Percentiles rank a stretch among this genome's conserved stretches.
phyloP scores from a whole-genome alignment of 1,140 invertebrate genomes.

The Acarapis woodi region DNA sequence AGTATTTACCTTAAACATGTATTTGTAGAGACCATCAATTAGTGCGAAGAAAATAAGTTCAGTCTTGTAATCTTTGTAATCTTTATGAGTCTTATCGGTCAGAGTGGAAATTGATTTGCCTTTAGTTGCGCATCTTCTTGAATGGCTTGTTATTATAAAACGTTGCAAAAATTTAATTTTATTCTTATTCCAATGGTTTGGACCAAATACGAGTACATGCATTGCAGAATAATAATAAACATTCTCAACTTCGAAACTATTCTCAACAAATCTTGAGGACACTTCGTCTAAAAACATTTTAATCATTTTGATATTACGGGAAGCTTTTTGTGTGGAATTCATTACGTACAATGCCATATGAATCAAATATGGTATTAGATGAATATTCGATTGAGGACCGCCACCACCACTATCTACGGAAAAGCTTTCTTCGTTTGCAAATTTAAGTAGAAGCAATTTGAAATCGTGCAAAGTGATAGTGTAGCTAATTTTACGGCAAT shows the following conservation, averaged over 20 bases:
- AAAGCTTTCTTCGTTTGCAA: conserved; percentile 77
- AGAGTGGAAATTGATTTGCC: conserved; percentile 11
- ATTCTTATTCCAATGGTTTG: conserved; percentile 30
- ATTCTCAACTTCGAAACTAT: conserved; percentile 57
- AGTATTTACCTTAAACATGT: conserved; percentile 34
- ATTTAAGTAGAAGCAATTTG: conserved; percentile 58
- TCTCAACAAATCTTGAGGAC: conserved; percentile 31
- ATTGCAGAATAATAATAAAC: conserved; percentile 55
- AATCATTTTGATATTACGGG: conserved; percentile 31
- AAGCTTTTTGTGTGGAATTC: conserved; percentile 46
- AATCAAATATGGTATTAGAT: conserved; percentile 70
- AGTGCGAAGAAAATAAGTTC: conserved; percentile 54
- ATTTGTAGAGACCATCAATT: conserved; percentile 39
- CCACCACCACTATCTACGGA: conserved; percentile 90
- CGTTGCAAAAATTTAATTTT: conserved; percentile 40
- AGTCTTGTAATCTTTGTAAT: conserved; percentile 54
- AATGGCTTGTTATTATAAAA: conserved; percentile 44
- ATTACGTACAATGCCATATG: conserved; percentile 85
- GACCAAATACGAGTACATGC: conserved; percentile 41
- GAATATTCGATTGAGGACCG: conserved; percentile 85
- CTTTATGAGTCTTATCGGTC: conserved; percentile 23
- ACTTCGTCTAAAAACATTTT: conserved; percentile 31
- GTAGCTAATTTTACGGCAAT: conserved; percentile 46
- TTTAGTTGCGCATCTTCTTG: conserved; percentile 21
- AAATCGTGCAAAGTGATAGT: conserved; percentile 68